Conservation (phyloP, 2,797 vertebrate species). For the Gymnodraco acuticeps region DNA sequence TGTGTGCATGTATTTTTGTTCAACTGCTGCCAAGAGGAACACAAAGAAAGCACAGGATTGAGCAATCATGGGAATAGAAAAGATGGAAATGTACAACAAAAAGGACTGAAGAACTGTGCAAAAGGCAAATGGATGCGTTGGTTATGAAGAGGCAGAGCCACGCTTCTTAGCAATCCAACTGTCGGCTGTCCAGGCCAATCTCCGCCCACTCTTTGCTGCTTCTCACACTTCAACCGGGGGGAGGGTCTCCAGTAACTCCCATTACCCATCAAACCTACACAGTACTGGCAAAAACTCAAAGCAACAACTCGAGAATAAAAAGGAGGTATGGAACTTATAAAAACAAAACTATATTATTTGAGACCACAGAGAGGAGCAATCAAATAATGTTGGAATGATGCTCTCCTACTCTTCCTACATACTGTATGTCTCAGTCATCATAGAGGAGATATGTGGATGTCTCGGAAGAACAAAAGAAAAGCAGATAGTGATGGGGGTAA, state of each 20-base stretch:
- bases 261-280: slow-evolving; percentile 29
- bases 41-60: slow-evolving; percentile 33
- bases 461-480: slow-evolving; percentile 36
- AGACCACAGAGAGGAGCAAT: not conserved
- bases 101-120: slow-evolving; percentile 36
- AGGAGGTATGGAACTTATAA: not conserved
- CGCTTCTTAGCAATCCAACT: slow-evolving; percentile 62
- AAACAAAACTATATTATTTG: not conserved
- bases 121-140: slow-evolving; percentile 52
- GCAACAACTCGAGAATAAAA: not conserved
- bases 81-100: slow-evolving; percentile 40
- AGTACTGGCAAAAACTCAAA: slow-evolving; percentile 24
- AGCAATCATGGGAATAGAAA: slow-evolving; percentile 53
- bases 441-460: slow-evolving; percentile 21
- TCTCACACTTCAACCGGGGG: slow-evolving; percentile 36
- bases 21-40: slow-evolving; percentile 23
- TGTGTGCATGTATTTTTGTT: slow-evolving; percentile 25
- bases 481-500: slow-evolving; percentile 31
- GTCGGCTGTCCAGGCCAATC: slow-evolving; percentile 50
- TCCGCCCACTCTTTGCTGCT: slow-evolving; percentile 55
- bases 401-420: slow-evolving; percentile 16
- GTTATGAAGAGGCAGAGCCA: slow-evolving; percentile 48
- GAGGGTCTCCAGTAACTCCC: not conserved
- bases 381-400: not conserved
- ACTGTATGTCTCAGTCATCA: slow-evolving; percentile 27